These are phyloP conservation scores for Ivindomyrus marchei DNA, from an alignment of 2,113 vertebrate genomes.

Conservation along the genomic window DNA sequence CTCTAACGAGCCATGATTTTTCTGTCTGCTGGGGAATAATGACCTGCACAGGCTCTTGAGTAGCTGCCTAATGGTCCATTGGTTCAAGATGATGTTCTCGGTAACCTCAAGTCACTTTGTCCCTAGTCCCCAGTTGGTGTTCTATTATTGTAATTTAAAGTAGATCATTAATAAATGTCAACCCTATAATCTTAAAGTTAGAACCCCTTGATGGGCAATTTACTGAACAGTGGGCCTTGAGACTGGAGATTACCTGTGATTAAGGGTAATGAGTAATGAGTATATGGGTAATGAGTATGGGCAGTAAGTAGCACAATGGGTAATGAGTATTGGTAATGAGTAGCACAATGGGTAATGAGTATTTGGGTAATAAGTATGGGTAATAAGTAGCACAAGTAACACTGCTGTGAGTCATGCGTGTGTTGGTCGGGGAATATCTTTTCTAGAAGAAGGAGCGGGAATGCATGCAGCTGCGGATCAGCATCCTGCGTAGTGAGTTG, in stretches of 20 bases:
- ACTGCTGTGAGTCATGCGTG: slow-evolving; percentile 18
- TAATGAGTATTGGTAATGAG: slow-evolving; percentile 25
- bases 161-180: neutral
- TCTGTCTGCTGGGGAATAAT: neutral
- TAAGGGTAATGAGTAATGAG: slow-evolving; percentile 25
- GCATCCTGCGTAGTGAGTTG: slow-evolving; percentile 83
- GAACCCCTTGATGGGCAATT: neutral
- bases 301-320: neutral
- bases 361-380: too few species aligned
- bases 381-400: neutral
- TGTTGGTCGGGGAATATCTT: slow-evolving; percentile 13
- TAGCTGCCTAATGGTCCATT: neutral
- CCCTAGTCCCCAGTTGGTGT: neutral
- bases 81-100: neutral
- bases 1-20: neutral
- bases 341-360: neutral
- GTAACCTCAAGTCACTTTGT: neutral
- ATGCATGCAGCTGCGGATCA: slow-evolving; percentile 84
- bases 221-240: slow-evolving; percentile 24
- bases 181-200: slow-evolving; percentile 13
- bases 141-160: slow-evolving; percentile 2
- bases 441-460: slow-evolving; percentile 88
- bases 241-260: slow-evolving; percentile 23
- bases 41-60: neutral
- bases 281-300: too few species aligned